phyloP scores from a whole-genome alignment of 2,888 invertebrate genomes.

The Lasioglossum figueresi region DNA sequence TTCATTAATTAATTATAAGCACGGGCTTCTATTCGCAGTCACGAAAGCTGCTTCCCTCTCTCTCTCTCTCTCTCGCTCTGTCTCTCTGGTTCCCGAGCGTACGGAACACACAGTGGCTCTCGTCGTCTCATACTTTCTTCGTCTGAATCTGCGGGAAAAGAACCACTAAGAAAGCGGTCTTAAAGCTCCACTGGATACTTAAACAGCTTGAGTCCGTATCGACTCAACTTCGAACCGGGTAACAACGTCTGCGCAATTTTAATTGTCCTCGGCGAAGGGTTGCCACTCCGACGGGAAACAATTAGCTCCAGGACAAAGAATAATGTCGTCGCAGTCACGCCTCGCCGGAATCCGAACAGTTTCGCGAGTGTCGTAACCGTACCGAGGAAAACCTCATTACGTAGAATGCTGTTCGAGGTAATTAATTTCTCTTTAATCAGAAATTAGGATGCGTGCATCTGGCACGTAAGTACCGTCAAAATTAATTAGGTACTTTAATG shows the following conservation, averaged over 20 bases:
- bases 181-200: slow-evolving; percentile 33
- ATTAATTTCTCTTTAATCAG: slow-evolving; percentile 1
- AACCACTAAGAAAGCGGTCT: slow-evolving; percentile 24
- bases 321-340: slow-evolving; percentile 1
- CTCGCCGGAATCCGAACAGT: neutral
- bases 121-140: neutral
- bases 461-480: neutral
- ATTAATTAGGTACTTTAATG: neutral
- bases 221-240: slow-evolving; percentile 25
- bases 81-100: neutral
- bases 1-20: slow-evolving; percentile 48
- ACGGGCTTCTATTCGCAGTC: slow-evolving; percentile 28
- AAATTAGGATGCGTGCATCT: slow-evolving; percentile 7
- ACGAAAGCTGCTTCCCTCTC: neutral
- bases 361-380: neutral
- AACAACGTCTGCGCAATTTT: slow-evolving; percentile 26
- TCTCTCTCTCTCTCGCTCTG: neutral
- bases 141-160: slow-evolving; percentile 6
- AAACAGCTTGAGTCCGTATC: slow-evolving; percentile 25
- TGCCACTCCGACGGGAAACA: neutral
- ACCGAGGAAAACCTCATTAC: neutral
- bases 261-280: slow-evolving; percentile 8
- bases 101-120: neutral
- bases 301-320: slow-evolving; percentile 7
- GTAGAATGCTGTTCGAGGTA: neutral